phyloP scores from a whole-genome alignment of 2,888 invertebrate species.

The Amorpha juglandis region DNA sequence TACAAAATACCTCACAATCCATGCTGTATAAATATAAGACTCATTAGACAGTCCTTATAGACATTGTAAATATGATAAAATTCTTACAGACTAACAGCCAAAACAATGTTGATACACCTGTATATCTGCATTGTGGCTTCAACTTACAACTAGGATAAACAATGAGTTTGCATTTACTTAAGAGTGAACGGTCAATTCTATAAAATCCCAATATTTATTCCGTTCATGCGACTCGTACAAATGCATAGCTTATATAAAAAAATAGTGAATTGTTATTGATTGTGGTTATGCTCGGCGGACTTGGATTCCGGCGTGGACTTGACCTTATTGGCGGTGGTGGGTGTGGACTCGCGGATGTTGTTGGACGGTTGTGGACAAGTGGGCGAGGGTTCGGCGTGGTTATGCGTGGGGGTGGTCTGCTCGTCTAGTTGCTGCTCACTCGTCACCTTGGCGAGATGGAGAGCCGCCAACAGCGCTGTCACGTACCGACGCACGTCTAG shows the following conservation, averaged over 20 bases:
- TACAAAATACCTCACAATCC: slow-evolving; percentile 42
- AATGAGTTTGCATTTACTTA: background rate
- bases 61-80: slow-evolving; percentile 49
- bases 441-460: slow-evolving; percentile 75
- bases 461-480: slow-evolving; percentile 70
- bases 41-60: slow-evolving; percentile 52
- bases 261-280: slow-evolving; percentile 37
- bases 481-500: slow-evolving; percentile 74
- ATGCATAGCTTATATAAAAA: slow-evolving; percentile 29
- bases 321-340: slow-evolving; percentile 62
- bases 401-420: slow-evolving; percentile 44
- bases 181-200: background rate
- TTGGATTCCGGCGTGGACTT: slow-evolving; percentile 73
- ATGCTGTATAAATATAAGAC: slow-evolving; percentile 48
- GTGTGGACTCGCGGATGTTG: slow-evolving; percentile 47
- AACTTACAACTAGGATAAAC: slow-evolving; percentile 29
- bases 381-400: slow-evolving; percentile 49
- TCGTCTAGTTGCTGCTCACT: slow-evolving; percentile 60
- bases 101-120: slow-evolving; percentile 62
- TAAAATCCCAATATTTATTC: background rate
- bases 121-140: slow-evolving; percentile 64
- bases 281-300: slow-evolving; percentile 54
- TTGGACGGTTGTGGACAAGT: slow-evolving; percentile 44
- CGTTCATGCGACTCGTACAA: background rate
- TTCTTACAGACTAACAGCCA: slow-evolving; percentile 59